Evolutionary conservation across 2,888 invertebrate genomes (phyloP), one percentile per base, ranked within the genome.

Genomic region (Timema cristinae): DNA sequence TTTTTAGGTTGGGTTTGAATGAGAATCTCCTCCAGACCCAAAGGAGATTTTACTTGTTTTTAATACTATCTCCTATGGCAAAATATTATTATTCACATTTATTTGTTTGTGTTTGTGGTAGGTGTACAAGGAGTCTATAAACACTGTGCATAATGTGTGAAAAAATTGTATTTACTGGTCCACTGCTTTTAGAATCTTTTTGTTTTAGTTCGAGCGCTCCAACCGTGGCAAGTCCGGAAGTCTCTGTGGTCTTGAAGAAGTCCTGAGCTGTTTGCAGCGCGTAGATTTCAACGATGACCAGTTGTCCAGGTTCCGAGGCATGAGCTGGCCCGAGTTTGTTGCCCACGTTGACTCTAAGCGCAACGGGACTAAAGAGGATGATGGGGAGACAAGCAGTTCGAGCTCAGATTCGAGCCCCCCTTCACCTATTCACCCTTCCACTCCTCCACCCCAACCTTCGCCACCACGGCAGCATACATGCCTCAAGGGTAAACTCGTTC

Each of bases 271-370:
- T 71, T 77, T 86, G 67, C 84, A 82, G 74, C 83, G 84, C n/a
- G 83, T 84, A 51, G 84, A 85, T 73, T 86, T 86, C 78, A 82
- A 82, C 74, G 86, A 86, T 77, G 84, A 84, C 72, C 83, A 85
- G 74, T 79, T 86, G 16, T 81, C 82, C 11, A 82, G 81, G 50
- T 86, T 84, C 78, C 84, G 85, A 79, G 83, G 83, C 8, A 81
- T 83, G 80, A 78, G 79, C 68, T 83, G 83, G 83, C 72, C 78
- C 49, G 83, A 83, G 71, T 83, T 83, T 76, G 79, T 82, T 81
- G 75, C 78, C 79, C 75, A 85, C 80, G 78, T 79, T 82, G 76
- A 80, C 7, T 75, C 77, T 15, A 75, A 76, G 66, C 76, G 75
- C 61, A 70, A 71, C 50, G 66, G 68, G 16, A 66, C 15, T 47